A percentile compares a stretch with the other conserved stretches of the same genome.
phyloP scores from a whole-genome alignment of 1,140 invertebrate species.

The Nebria ingens region DNA sequence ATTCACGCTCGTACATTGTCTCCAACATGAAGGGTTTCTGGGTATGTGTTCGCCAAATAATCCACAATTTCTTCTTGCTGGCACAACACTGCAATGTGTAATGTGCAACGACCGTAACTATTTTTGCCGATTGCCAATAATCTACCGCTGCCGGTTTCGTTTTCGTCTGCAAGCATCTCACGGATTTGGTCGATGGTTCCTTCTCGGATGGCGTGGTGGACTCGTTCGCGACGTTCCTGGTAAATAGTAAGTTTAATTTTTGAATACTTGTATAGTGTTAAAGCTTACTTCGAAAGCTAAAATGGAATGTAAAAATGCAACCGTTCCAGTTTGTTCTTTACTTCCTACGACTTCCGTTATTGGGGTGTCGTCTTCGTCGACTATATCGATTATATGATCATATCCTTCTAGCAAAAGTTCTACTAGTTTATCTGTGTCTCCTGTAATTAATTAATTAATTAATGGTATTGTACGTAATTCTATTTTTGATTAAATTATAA shows the following conservation, averaged over 20 bases:
- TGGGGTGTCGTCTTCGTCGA: constrained; percentile 52
- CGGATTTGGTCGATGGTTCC: constrained; percentile 50
- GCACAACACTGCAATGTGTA: constrained; percentile 74
- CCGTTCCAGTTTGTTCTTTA: constrained; percentile 51
- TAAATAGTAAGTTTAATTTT: constrained; percentile 10
- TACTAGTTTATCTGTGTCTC: constrained; percentile 63
- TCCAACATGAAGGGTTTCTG: constrained; percentile 59
- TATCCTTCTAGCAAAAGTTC: constrained; percentile 74
- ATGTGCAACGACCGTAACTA: constrained; percentile 51
- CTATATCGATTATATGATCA: constrained; percentile 72
- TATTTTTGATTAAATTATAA: constrained; percentile 3
- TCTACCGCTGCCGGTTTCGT: constrained; percentile 45
- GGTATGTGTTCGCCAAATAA: constrained; percentile 58
- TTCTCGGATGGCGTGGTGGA: constrained; percentile 62
- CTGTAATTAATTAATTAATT: constrained; percentile 35
- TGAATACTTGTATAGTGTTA: constrained; percentile 10
- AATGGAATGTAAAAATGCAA: constrained; percentile 54
- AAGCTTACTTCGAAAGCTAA: constrained; percentile 57
- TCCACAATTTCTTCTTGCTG: constrained; percentile 68
- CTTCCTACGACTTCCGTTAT: constrained; percentile 58
- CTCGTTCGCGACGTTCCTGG: constrained; percentile 59
- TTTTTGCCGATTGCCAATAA: constrained; percentile 67
- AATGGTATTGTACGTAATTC: constrained; percentile 12
- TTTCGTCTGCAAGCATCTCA: constrained; percentile 44
- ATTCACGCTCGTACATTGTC: too few species aligned